phyloP scores from a whole-genome alignment of 2,113 vertebrate genomes.

The Amia ocellicauda region DNA sequence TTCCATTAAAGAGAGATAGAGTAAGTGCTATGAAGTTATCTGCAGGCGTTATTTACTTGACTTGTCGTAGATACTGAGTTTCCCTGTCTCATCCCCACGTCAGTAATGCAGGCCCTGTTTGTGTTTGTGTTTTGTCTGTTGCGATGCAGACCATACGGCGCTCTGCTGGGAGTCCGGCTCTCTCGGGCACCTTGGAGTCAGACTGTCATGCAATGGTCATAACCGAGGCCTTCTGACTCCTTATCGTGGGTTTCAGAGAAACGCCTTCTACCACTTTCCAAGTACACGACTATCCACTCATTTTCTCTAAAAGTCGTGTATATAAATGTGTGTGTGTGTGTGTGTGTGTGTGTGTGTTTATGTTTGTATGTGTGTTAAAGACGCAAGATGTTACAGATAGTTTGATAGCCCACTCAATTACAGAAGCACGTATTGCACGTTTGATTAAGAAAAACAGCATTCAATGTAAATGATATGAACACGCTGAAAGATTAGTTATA shows the following conservation, averaged over 20 bases:
- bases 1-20: too few species aligned
- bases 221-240: conserved; percentile 89
- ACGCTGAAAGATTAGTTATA: too few species aligned
- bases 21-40: too few species aligned
- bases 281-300: conserved; percentile 35
- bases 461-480: too few species aligned
- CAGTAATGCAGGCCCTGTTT: conserved; percentile 65
- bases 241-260: conserved; percentile 7
- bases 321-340: too few species aligned
- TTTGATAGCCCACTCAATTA: too few species aligned
- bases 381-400: too few species aligned
- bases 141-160: conserved; percentile 59
- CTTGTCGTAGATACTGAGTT: conserved; percentile 66
- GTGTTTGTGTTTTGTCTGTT: conserved; percentile 58
- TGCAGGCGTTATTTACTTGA: conserved; percentile 66
- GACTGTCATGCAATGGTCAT: conserved; percentile 83
- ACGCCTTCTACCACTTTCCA: conserved; percentile 35
- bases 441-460: too few species aligned
- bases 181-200: conserved; percentile 65
- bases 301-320: too few species aligned
- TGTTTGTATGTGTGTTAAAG: too few species aligned
- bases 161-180: conserved; percentile 42
- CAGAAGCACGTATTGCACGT: too few species aligned
- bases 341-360: too few species aligned
- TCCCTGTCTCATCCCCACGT: conserved; percentile 65